These are phyloP conservation scores for Thera britannica DNA, from an alignment of 2,888 invertebrate species.

Conservation along the genomic window DNA sequence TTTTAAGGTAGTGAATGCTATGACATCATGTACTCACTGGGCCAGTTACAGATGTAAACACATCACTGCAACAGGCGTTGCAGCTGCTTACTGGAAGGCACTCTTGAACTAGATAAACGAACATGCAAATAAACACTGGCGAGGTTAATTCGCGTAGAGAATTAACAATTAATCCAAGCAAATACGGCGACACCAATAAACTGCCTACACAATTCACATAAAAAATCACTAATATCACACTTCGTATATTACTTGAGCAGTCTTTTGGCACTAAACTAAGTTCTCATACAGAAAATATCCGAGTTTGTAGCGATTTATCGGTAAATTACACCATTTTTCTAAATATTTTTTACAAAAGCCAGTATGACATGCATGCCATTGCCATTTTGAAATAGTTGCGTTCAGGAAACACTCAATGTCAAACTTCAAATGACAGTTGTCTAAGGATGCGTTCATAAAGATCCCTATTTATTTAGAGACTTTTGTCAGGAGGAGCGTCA, in stretches of 20 bases:
- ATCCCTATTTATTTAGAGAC: too few relatives aligned
- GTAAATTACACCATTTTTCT: conserved; percentile 63
- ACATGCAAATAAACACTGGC: conserved; percentile 52
- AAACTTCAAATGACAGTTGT: conserved; percentile 47
- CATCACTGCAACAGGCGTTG: conserved; percentile 70
- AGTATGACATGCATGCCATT: conserved; percentile 81
- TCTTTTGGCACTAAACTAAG: conserved; percentile 57
- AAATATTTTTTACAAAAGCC: conserved; percentile 64
- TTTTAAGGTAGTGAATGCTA: conserved; percentile 75
- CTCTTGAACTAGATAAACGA: conserved; percentile 39
- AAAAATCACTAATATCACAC: conserved; percentile 51
- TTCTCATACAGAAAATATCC: conserved; percentile 42
- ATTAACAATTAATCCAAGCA: conserved; percentile 58
- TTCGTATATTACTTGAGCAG: conserved; percentile 46
- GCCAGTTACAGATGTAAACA: conserved; percentile 81
- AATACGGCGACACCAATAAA: conserved; percentile 72
- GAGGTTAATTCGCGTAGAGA: conserved; percentile 52
- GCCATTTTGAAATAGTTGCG: conserved; percentile 72
- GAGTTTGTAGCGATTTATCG: conserved; percentile 47
- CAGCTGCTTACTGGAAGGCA: conserved; percentile 54
- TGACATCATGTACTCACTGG: conserved; percentile 82
- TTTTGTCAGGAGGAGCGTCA: too few relatives aligned
- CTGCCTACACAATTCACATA: conserved; percentile 73
- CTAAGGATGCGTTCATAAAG: conserved; percentile 27
- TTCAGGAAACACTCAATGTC: conserved; percentile 55